phyloP scores from a whole-genome alignment of 2,797 vertebrate genomes.

The Sphenodon punctatus region DNA sequence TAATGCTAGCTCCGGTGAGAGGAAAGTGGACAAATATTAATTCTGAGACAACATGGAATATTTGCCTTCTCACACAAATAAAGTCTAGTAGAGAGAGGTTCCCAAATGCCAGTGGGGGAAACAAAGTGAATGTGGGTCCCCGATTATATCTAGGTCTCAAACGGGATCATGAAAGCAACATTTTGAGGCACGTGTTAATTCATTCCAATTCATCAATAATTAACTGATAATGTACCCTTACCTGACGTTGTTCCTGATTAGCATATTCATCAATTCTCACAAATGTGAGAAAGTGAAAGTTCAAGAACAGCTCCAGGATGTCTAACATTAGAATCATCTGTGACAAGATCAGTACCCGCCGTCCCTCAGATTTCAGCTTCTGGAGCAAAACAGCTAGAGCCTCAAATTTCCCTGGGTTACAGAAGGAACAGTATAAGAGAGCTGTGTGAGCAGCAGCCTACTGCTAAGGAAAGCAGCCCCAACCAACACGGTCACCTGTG shows the following conservation, averaged over 20 bases:
- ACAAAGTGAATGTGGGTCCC: too few relatives aligned
- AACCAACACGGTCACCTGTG: rapidly evolving
- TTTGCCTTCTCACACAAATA: too few relatives aligned
- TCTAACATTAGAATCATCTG: slow-evolving; percentile 95
- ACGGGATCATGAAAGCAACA: too few relatives aligned
- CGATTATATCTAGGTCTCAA: too few relatives aligned
- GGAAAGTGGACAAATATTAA: rapidly evolving
- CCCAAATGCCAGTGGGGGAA: too few relatives aligned
- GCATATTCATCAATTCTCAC: slow-evolving; percentile 92
- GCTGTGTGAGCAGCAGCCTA: too few relatives aligned
- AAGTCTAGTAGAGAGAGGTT: too few relatives aligned
- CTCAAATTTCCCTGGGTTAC: slow-evolving; percentile 90
- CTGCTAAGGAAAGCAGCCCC: neutral
- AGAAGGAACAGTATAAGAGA: too few relatives aligned
- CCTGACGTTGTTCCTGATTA: slow-evolving; percentile 88
- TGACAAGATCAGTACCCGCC: slow-evolving; percentile 91
- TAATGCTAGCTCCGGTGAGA: neutral
- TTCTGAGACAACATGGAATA: too few relatives aligned
- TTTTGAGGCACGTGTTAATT: too few relatives aligned
- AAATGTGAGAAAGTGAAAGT: slow-evolving; percentile 89
- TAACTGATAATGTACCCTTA: too few relatives aligned
- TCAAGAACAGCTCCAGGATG: slow-evolving; percentile 90
- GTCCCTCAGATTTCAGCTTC: slow-evolving; percentile 90
- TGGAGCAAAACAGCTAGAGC: slow-evolving; percentile 91
- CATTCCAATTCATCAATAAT: too few relatives aligned